Conservation (phyloP, 2,888 invertebrate genomes). For the Cactoblastis cactorum region DNA sequence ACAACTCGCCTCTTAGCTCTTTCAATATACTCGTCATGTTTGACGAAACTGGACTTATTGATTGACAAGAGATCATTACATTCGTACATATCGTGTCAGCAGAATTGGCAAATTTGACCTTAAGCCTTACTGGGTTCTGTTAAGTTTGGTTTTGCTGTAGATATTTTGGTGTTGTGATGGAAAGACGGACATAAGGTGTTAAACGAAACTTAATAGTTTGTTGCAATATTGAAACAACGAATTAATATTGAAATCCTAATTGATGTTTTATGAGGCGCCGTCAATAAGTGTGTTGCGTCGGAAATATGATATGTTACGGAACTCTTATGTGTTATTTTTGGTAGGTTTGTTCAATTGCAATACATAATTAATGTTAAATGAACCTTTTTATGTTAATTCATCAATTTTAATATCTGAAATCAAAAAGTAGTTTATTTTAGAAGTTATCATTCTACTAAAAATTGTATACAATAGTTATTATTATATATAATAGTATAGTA, state of each 20-base stretch:
- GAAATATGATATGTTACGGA: background rate
- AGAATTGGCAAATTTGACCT: background rate
- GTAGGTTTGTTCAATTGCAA: no score
- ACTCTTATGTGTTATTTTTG: background rate
- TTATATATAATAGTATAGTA: no score
- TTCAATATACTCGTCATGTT: background rate
- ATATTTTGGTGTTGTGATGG: background rate
- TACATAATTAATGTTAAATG: no score
- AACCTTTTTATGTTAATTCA: no score
- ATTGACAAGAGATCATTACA: slow-evolving; percentile 13
- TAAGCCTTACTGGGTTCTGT: background rate
- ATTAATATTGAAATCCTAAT: slow-evolving; percentile 11
- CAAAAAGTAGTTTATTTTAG: no score
- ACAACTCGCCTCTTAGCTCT: background rate
- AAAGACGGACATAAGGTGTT: background rate
- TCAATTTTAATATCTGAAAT: no score
- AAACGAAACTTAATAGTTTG: slow-evolving; percentile 12
- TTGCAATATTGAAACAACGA: slow-evolving; percentile 12
- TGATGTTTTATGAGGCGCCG: slow-evolving; percentile 1
- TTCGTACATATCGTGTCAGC: background rate
- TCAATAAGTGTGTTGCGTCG: background rate
- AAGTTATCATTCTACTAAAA: no score
- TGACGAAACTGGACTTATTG: background rate
- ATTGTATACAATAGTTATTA: no score
- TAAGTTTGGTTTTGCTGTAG: background rate